Base-by-base conservation (phyloP, 1,140 invertebrate genomes). In the Psilanteris sp. region DNA sequence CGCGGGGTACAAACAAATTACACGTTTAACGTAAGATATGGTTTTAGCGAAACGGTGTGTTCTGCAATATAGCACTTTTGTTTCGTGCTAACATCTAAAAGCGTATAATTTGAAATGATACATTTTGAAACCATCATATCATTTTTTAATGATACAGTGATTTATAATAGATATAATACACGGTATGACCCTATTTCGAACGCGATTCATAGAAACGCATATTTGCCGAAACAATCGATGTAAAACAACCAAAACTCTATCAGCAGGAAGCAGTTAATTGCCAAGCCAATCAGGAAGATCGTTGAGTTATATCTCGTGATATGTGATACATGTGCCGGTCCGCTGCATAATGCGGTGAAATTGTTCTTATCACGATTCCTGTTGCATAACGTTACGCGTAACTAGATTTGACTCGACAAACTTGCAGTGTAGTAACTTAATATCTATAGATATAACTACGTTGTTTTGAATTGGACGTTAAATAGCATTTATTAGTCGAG, bases 271-370 rank as follows among this genome's bases (percentile, higher is more conserved):
- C 27, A 22, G 44, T 73, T 66, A 66, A 59, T 73, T 66, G 50
- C 43, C 6, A 50, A 44, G 43, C 61, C 70, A 73, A 66, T 73
- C 70, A 73, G 59, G 59, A 66, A 73, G 70, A 66, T 73, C 52
- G 59, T 52, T 54, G 54, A 59, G 39, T 71, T 61, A 71, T 66
- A 59, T 46, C 43, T 43, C 43, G 43, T 39, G 70, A 66, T 59
- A 73, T 50, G 70, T 59, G 70, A 66, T 73, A 73, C 59, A 64
- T 52, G 70, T 37, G 43, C 52, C 59, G 48, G 52, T 66, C 27
- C 50, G 43, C 71, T 61, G 61, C 61, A 66, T 74, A 74, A 74
- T 67, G 54, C 61, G 71, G 61, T 67, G 61, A 75, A 75, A 75
- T 62, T 67, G 62, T 61, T 67, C 61, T 75, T 68, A 75, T 75